Percentiles rank a stretch among this genome's conserved stretches.
Conservation (phyloP, 1,140 invertebrate genomes). For the Rhizoglyphus robini region DNA sequence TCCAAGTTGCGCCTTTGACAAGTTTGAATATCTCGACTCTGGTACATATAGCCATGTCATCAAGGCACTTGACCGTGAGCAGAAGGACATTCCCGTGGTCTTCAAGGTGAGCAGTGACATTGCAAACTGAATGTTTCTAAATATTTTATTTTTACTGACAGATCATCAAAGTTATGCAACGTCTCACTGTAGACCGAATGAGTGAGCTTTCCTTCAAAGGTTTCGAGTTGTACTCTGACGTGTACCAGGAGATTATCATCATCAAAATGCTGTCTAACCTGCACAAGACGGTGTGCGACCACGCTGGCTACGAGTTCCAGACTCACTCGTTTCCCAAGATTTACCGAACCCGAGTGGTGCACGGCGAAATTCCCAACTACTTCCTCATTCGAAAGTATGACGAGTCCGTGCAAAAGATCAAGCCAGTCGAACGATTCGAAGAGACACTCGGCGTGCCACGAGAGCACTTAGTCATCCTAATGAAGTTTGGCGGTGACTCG, state of each 20-base stretch:
- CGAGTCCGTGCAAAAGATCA: background rate
- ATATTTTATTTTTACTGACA: background rate
- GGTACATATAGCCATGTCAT: constrained; percentile 17
- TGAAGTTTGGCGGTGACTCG: constrained; percentile 17
- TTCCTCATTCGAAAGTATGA: constrained; percentile 5
- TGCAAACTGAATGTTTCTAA: background rate
- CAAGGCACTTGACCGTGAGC: background rate
- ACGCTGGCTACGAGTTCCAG: constrained; percentile 1
- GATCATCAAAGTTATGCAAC: constrained; percentile 13
- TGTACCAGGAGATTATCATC: constrained; percentile 12
- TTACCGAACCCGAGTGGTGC: background rate
- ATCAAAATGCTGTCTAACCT: background rate
- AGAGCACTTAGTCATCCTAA: constrained; percentile 1
- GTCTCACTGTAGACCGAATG: background rate
- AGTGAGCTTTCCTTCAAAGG: background rate
- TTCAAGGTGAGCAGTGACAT: constrained; percentile 5
- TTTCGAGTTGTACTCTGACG: background rate
- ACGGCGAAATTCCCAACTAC: constrained; percentile 16
- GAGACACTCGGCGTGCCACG: background rate
- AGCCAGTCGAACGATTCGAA: background rate
- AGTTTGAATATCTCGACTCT: constrained; percentile 10
- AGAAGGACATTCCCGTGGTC: background rate
- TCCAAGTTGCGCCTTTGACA: background rate
- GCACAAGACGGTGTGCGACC: background rate
- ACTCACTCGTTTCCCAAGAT: constrained; percentile 11